Evolutionary conservation across 1,140 invertebrate species (phyloP), one percentile per base, ranked within the genome.

Genomic region (Drosophila mojavensis): DNA sequence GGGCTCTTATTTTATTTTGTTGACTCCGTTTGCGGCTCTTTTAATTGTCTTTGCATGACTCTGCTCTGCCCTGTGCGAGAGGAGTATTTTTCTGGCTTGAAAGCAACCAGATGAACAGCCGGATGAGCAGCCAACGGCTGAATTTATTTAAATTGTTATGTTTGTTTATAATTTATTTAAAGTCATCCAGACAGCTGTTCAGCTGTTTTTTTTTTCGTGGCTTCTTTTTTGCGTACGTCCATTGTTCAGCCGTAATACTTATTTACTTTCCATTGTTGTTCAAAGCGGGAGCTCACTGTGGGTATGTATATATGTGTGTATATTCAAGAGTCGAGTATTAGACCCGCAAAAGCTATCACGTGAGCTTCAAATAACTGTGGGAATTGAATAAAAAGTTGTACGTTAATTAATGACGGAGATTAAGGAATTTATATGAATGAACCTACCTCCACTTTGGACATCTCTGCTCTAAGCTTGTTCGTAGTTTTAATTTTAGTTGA

Each of bases 1-100:
- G 9, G 64, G 9, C 6, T 53, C 10, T 73, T 59, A 28, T 48
- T 60, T 60, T 67, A 41, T 33, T 60, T 66, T 54, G 56, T 33
- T 33, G 5, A 33, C 6, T 33, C 33, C 33, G 33, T 9, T 33
- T 9, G 33, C 33, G 6, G 5, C 33, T 33, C 63, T 71, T 85
- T 80, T 81, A 85, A 85, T 86, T 85, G 79, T 82, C 61, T 74
- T 65, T 66, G 53, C 48, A 66, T 79, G 33, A 9, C 15, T n/a
- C n/a, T 24, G 20, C 17, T 2, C 20, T 24, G 20, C 20, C 20
- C 20, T 28, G 33, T 45, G 39, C 20, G 17, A 55, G 59, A 54
- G 56, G 47, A 33, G 54, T 66, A 28, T 33, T 26, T 59, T 43
- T 20, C 41, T 53, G 28, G 50, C 61, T 75, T 68, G 41, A 64